Evolutionary conservation across 2,888 invertebrate species (phyloP), one percentile per base, ranked within the genome.

Genomic region (Drosophila conformis): DNA sequence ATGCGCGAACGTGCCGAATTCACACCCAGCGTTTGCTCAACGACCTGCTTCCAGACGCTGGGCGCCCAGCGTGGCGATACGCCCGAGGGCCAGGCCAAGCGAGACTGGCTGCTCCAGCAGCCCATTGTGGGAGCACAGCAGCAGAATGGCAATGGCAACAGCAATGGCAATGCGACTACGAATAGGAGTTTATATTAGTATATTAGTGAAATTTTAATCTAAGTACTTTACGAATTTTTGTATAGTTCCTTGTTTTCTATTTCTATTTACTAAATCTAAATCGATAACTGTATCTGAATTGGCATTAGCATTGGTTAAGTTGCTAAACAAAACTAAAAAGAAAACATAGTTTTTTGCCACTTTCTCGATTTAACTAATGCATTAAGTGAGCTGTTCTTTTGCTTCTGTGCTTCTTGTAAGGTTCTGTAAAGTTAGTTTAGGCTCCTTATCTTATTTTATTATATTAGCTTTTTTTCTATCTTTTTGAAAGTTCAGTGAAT

Each of bases 1-100:
- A 64, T 85, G 27, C 87, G 90, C 18, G 92, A 92, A 73, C 82
- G 89, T 5, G 91, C 91, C 61, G 92, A 92, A 60, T 91, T 91
- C 63, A 90, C 91, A 46, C 92, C 92, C 35, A 90, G 91, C 75
- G 89, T 92, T 63, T 87, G 88, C 58, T 80, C 89, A 27, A 90
- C 84, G 63, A 91, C 84, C 80, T 92, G 92, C 71, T 89, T 92
- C 57, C 90, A 91, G 64, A 80, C 80, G 35, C 65, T 92, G 61
- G 68, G 76, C 46, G 89, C 88, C 59, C 92, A 92, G 69, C 86
- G 82, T 11, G 92, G 92, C 27, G 90, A 90, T 62, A 90, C 91
- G 58, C 77, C 84, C 48, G 87, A 87, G 49, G 92, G 91, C 11
- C 82, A 87, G 54, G 83, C 88, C 6, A 91, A 90, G 56, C 76